Evolutionary conservation across 2,113 vertebrate species (phyloP).

Genomic region (Amia ocellicauda): DNA sequence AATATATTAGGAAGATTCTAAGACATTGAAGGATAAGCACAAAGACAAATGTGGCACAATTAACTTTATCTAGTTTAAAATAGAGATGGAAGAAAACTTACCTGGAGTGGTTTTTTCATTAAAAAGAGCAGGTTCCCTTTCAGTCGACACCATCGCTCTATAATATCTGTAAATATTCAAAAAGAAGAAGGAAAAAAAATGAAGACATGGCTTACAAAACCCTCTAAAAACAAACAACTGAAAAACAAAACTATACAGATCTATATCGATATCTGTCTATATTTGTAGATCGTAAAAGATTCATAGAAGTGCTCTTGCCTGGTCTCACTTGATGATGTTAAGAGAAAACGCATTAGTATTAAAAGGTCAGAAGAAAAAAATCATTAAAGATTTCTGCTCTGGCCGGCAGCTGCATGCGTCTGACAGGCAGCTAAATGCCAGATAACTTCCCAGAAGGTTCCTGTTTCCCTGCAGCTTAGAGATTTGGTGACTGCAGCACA

Average conservation of each 20-base stretch:
- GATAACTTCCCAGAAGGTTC: constrained; percentile 54
- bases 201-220: background rate
- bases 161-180: constrained; percentile 53
- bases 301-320: constrained; percentile 52
- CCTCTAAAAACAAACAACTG: too few species aligned
- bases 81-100: constrained; percentile 34
- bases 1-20: background rate
- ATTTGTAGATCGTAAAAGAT: constrained; percentile 36
- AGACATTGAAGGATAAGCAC: background rate
- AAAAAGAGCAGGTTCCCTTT: constrained; percentile 57
- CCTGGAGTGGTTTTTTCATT: constrained; percentile 64
- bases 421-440: constrained; percentile 55
- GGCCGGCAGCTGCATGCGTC: constrained; percentile 37
- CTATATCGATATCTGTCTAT: background rate
- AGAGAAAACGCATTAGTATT: constrained; percentile 55
- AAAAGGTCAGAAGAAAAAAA: constrained; percentile 55
- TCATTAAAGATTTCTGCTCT: constrained; percentile 45
- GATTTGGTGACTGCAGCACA: constrained; percentile 28
- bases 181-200: constrained; percentile 28
- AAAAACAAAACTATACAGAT: too few species aligned
- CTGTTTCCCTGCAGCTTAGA: constrained; percentile 27
- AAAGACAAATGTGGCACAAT: background rate
- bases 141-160: constrained; percentile 63
- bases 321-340: constrained; percentile 48
- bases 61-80: constrained; percentile 25